Base-by-base conservation (phyloP, 2,888 invertebrate species). In the Romanomermis culicivorax region DNA sequence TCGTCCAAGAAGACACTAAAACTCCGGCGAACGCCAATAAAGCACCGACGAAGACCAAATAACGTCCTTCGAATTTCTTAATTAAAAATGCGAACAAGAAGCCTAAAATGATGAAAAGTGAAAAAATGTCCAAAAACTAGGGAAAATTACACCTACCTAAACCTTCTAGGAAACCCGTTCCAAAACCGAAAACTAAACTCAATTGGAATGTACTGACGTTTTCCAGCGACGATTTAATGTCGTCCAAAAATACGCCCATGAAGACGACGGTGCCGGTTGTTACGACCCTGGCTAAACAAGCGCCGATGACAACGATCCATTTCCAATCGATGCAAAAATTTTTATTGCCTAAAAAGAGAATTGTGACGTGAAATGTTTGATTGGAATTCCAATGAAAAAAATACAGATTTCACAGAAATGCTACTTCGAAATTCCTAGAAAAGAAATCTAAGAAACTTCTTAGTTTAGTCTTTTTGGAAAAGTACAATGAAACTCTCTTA, bases 281-380 rank as follows among this genome's bases (percentile, higher is more conserved):
- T 7, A 45, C 23, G 7, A 45, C 47, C 7, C 47, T 11, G 24
- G n/a, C 24, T 23, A 45, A 23, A 23, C 7, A 11, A 23, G 47
- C 47, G 7, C 47, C 47, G 7, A 23, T 7, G 4, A 45, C 7
- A 11, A 45, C 47, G 14, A 45, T 7, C 47, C 47, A 45, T 45
- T 45, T 45, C 47, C 47, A 45, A 45, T 36, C 36, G 36, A 36
- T 7, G 36, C n/a, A n/a, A n/a, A n/a, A n/a, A n/a, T n/a, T n/a
- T n/a, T n/a, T n/a, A n/a, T n/a, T n/a, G n/a, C n/a, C n/a, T n/a
- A n/a, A n/a, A n/a, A n/a, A n/a, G n/a, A n/a, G n/a, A n/a, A n/a
- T n/a, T n/a, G n/a, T n/a, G n/a, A n/a, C n/a, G n/a, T n/a, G n/a
- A n/a, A n/a, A n/a, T n/a, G n/a, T n/a, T n/a, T n/a, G n/a, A n/a